Base-by-base conservation (phyloP, 2,113 vertebrate species). In the Calonectris borealis region DNA sequence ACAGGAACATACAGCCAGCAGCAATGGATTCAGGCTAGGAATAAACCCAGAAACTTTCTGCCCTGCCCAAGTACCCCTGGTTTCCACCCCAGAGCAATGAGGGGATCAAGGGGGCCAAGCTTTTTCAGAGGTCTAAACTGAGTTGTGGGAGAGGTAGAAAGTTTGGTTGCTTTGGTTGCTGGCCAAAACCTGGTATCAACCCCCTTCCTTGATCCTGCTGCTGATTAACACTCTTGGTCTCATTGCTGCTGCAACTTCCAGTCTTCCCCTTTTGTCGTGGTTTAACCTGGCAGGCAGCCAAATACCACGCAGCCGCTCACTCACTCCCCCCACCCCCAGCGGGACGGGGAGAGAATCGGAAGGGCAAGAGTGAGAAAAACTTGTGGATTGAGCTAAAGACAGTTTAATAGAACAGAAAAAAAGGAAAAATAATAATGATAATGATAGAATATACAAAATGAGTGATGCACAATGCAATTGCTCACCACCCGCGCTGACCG, bases 21-120 rank as follows among this genome's bases (percentile, higher is more conserved):
- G 9, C 6, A 31, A 34, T 6, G 7, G 52, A 55, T 44, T 75
- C n/a, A 69, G 20, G 18, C 12, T 44, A 87, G 22, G n/a, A 94
- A 79, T 64, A 85, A 94, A 91, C 14, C 15, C 38, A 71, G 19
- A 91, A 68, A 12, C 5, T 64, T 87, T 57, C 49, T 86, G 7
- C 5, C 34, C 25, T 65, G 61, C 3, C 3, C 19, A 29, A 4
- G 3, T 42, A 10, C 1, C 16, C 11, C 11, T 20, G 61, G 5
- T 8, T 92, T 83, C 36, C 11, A 71, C 7, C 3, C 3, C 8
- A 76, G 21, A 78, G 13, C 17, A 83, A 38, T 14, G 5, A 84
- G 18, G 42, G 70, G 7, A 57, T 51, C 18, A 51, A 65, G 8
- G 10, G 0, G 1, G 3, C 73, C 16, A 83, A 51, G 24, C 0